A percentile compares a stretch with the other conserved stretches of the same genome.
Evolutionary conservation across 2,888 invertebrate species (phyloP).

Genomic region (Thysanoteuthis rhombus): DNA sequence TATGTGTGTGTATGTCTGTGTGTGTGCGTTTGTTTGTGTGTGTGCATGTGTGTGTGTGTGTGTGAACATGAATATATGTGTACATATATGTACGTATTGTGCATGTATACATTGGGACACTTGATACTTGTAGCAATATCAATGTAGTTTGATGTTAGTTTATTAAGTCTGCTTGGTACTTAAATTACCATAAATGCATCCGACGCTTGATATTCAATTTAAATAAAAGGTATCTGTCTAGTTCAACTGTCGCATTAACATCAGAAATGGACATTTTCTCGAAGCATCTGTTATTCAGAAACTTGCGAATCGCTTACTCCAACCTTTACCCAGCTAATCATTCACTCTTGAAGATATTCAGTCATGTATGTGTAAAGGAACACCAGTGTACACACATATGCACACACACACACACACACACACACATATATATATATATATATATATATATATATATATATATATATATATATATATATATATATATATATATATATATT

Average conservation of each 20-base stretch:
- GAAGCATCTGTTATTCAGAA: background rate
- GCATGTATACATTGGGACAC: too few relatives aligned
- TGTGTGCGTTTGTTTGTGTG: too few relatives aligned
- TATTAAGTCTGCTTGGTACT: background rate
- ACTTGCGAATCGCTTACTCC: background rate
- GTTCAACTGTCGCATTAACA: background rate
- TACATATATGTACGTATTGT: too few relatives aligned
- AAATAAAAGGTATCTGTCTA: background rate
- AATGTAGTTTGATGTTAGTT: background rate
- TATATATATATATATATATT: too few relatives aligned
- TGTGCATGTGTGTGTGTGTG: too few relatives aligned
- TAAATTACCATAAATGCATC: background rate
- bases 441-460: background rate
- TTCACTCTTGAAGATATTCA: background rate
- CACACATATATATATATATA: background rate
- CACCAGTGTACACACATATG: background rate
- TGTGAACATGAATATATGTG: too few relatives aligned
- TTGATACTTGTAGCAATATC: too few relatives aligned
- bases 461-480: background rate
- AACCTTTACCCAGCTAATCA: background rate
- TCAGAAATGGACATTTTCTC: background rate
- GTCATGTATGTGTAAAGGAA: background rate
- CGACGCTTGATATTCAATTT: background rate
- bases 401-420: fast-evolving
- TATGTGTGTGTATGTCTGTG: background rate